Evolutionary conservation across 2,888 invertebrate species (phyloP), one percentile per base, ranked within the genome.

Genomic region (Drosophila incognita): DNA sequence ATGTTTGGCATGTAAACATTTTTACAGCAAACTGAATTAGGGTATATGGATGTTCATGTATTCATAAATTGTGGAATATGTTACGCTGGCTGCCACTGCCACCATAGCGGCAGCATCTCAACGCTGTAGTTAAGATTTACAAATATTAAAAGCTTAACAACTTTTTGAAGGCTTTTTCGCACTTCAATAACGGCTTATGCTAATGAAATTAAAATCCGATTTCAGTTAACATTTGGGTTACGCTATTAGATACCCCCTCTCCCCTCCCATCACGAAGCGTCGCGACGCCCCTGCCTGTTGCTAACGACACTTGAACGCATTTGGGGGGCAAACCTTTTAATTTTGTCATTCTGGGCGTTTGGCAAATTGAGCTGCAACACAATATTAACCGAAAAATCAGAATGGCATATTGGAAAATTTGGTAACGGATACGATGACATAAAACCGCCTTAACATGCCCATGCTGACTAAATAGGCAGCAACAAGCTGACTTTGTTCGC

Each of bases 11-110:
- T 83, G 90, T 83, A 90, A 85, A 90, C 81, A 90, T 86, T 90
- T 80, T 69, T 88, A 88, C 90, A 76, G 78, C 86, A 90, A 85
- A 85, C 90, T 80, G 87, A 83, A 88, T 90, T 83, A 86, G 83
- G 86, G 83, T 82, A 27, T 27, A 56, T 15, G 11, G 24, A 13
- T 36, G 36, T 35, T 24, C 24, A 36, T 38, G 27, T 38, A 88
- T 82, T 85, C 90, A 85, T 90, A 85, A 90, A 90, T 87, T 76
- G 82, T 46, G 76, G 54, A 48, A 38, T 60, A 69, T 69, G 46
- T 52, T 24, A 18, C 29, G 24, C 52, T 10, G 49, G 27, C 49
- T 10, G 24, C 24, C 21, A 13, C 48, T n/a, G 18, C n/a, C 42
- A 21, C 42, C 11, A n/a, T 1, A 42, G 18, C 4, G 4, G 8